A percentile compares a stretch with the other conserved stretches of the same genome.
These are phyloP conservation scores for Apis mellifera DNA, from an alignment of 1,140 invertebrate genomes.

Conservation along the genomic window Amel_HAv3.1 CM009945.2:301001-301500, in stretches of 20 bases:
- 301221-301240: not conserved
- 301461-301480: not conserved
- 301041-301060: not conserved
- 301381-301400: not conserved
- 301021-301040: not conserved
- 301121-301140: not conserved
- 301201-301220: not conserved
- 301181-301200: not conserved
- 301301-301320: conserved; percentile 9
- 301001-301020: not conserved
- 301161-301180: not conserved
- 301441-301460: not conserved
- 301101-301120: not conserved
- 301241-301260: not conserved
- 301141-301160: too few relatives aligned
- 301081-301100: not conserved
- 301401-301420: conserved; percentile 27
- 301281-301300: conserved; percentile 10
- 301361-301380: too few relatives aligned
- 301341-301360: not conserved
- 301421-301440: not conserved
- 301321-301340: not conserved
- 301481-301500: conserved; percentile 34
- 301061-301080: not conserved
- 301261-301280: not conserved